Base-by-base conservation (phyloP, 2,888 invertebrate genomes). In the Zaprionus lineosus region DNA sequence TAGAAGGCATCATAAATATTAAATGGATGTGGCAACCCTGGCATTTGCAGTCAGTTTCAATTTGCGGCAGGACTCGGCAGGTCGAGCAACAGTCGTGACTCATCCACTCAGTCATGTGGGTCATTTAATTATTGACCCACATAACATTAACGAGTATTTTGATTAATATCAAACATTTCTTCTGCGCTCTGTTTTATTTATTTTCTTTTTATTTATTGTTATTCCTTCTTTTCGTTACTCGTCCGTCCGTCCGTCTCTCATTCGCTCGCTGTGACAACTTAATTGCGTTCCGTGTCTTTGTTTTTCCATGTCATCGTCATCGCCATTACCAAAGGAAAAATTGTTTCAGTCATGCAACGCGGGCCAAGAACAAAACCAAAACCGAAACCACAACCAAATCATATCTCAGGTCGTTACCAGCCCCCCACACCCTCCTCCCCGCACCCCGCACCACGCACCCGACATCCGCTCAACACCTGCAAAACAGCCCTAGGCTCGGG, bases 321-420 rank as follows among this genome's bases (percentile, higher is more conserved):
- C 53, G 26, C 21, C 37, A 46, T 24, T 33, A 46, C 43, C 50
- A 15, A 18, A n/a, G n/a, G n/a, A n/a, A n/a, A n/a, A n/a, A n/a
- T n/a, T n/a, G n/a, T n/a, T n/a, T n/a, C n/a, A n/a, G n/a, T n/a
- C n/a, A n/a, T n/a, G n/a, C n/a, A n/a, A n/a, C n/a, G n/a, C n/a
- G n/a, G n/a, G n/a, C n/a, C n/a, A n/a, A n/a, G n/a, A n/a, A n/a
- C n/a, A n/a, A n/a, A n/a, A n/a, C n/a, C n/a, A n/a, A n/a, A n/a
- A n/a, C n/a, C n/a, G n/a, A n/a, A 66, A 51, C 61, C 59, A 48
- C 51, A 65, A 52, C 51, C 40, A 39, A 66, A 44, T 51, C 57
- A 67, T 62, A 36, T 52, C 52, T 44, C 24, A 52, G 33, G 8
- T 24, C 46, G 7, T 19, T 36, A 55, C 31, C 21, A 14, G 7